These are phyloP conservation scores for Vulpes ferrilata DNA, from an alignment of 2,113 vertebrate genomes.

Conservation along the genomic window DNA sequence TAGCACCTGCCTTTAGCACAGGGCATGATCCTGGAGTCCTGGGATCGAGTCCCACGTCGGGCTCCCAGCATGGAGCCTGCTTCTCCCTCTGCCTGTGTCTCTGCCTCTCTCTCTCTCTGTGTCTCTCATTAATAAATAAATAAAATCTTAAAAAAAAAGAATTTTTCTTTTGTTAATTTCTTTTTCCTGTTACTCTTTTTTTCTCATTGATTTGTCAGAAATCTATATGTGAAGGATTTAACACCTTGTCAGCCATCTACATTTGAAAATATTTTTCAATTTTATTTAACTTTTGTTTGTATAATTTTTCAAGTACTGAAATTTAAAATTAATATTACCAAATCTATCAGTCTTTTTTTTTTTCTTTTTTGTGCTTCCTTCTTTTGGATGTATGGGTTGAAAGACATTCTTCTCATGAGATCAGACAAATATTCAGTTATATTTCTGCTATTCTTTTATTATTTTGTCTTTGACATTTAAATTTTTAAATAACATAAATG, in stretches of 20 bases:
- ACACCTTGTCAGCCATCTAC: not conserved
- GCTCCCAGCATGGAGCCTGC: too few relatives aligned
- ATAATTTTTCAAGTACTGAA: constrained; percentile 15
- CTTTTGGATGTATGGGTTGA: not conserved
- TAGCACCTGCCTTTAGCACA: too few relatives aligned
- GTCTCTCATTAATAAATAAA: too few relatives aligned
- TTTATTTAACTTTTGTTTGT: constrained; percentile 47
- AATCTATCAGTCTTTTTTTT: not conserved
- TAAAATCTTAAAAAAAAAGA: too few relatives aligned
- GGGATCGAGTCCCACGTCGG: too few relatives aligned
- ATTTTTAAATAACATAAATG: not conserved
- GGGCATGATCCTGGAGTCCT: too few relatives aligned
- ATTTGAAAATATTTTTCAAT: constrained; percentile 20
- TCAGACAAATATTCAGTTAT: not conserved
- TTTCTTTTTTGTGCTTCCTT: not conserved
- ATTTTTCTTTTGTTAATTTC: constrained; percentile 10
- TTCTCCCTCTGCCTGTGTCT: too few relatives aligned
- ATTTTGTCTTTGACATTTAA: not conserved
- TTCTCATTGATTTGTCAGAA: not conserved
- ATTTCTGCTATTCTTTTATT: not conserved
- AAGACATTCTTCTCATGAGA: not conserved
- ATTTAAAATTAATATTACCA: not conserved
- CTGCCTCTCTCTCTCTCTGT: too few relatives aligned
- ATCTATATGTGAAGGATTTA: not conserved
- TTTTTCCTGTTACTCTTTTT: constrained; percentile 8